Evolutionary conservation across 2,888 invertebrate species (phyloP), one percentile per base, ranked within the genome.

Genomic region (Diploptera punctata): DNA sequence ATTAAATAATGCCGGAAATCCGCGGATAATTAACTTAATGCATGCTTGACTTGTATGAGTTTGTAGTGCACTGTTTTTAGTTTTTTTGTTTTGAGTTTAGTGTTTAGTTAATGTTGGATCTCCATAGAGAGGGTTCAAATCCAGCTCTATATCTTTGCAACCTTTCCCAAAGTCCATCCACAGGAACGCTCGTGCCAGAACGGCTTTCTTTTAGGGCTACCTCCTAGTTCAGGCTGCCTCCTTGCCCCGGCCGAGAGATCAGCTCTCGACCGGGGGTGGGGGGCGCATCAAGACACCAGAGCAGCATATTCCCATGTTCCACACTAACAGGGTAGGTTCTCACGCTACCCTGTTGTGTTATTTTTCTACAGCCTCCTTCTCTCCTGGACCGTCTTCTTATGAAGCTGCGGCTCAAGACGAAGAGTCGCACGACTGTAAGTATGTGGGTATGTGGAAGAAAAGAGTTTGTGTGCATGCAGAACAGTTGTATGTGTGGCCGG

Each of bases 181-280:
- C 16, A 38, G 70, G 72, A 70, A 73, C 69, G 65, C 74, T 75
- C 73, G 73, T 72, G 73, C 73, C 49, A 68, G 74, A 73, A 75
- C 74, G 74, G 74, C 74, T 68, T 75, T 75, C 75, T 75, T 73
- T 74, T 75, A 69, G 74, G 65, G 75, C 73, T 75, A 74, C 38
- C 52, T 67, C 33, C 21, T 52, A 62, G 29, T 74, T 47, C 26
- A 54, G 19, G 61, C 69, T 43, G 54, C 70, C 71, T 44, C 70
- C 70, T 47, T 44, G 65, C 57, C 49, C 71, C 33, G 72, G 72
- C 72, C 70, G 62, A 67, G 71, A 44, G 52, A 10, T 1, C 18
- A 7, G 24, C 33, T 57, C 24, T 73, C 70, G 72, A 70, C 71
- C 70, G 43, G 65, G 47, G 47, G 52, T 19, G 57, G 73, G 61